Conservation (phyloP, 2,113 vertebrate species). For the Seriola dumerili region DNA sequence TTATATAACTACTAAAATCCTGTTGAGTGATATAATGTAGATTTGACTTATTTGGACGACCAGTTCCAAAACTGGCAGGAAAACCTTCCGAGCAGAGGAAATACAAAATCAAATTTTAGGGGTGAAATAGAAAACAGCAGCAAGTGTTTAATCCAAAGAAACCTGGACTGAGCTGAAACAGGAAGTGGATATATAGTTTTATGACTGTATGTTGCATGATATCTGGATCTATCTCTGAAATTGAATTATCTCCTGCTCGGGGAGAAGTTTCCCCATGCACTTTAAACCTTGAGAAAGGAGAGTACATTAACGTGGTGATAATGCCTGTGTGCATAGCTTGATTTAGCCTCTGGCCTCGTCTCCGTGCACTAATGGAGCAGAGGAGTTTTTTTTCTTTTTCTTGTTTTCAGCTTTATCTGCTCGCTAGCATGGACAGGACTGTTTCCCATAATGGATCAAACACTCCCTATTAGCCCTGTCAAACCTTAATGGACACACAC, state of each 20-base stretch:
- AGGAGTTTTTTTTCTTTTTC: slow-evolving; percentile 43
- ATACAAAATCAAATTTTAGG: not conserved
- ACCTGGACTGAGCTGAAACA: not conserved
- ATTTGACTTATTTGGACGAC: not conserved
- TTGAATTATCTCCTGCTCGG: not conserved
- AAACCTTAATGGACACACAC: slow-evolving; percentile 52
- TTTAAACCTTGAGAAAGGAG: not conserved
- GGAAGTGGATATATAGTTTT: not conserved
- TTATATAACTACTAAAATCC: too few species aligned
- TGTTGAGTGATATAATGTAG: not conserved
- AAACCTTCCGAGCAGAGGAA: not conserved
- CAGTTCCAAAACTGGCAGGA: not conserved
- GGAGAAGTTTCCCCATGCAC: not conserved
- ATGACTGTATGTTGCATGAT: not conserved
- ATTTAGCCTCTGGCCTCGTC: slow-evolving; percentile 59
- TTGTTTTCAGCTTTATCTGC: slow-evolving; percentile 66
- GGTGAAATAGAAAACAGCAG: not conserved
- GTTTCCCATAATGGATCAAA: slow-evolving; percentile 67
- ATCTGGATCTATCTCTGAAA: not conserved
- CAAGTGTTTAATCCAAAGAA: not conserved
- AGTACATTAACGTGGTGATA: not conserved
- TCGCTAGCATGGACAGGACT: slow-evolving; percentile 10
- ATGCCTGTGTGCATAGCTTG: slow-evolving; percentile 1
- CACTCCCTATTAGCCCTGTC: slow-evolving; percentile 62
- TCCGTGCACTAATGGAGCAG: slow-evolving; percentile 44